phyloP scores from a whole-genome alignment of 2,113 vertebrate species.

The Zosterops hypoxanthus region DNA sequence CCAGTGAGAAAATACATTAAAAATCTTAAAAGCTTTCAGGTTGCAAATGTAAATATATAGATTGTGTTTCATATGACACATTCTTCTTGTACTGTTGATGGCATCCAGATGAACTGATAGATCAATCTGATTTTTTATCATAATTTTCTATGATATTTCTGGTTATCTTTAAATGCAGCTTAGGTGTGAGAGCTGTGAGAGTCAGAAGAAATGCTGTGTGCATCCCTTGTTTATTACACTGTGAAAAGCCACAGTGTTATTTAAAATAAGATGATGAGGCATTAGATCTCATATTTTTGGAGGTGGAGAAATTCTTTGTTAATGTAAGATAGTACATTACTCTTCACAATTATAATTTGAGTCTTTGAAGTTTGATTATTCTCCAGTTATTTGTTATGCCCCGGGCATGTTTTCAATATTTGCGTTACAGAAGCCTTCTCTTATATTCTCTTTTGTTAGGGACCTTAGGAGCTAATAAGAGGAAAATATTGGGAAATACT shows the following conservation, averaged over 20 bases:
- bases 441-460: background rate
- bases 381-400: background rate
- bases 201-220: background rate
- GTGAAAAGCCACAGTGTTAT: background rate
- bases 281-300: background rate
- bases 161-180: background rate
- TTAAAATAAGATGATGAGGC: background rate
- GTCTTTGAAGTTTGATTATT: background rate
- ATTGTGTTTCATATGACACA: background rate
- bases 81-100: background rate
- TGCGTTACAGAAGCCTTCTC: background rate
- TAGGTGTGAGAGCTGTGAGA: background rate
- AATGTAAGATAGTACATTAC: background rate
- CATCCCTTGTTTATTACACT: background rate
- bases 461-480: background rate
- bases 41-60: background rate
- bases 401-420: background rate
- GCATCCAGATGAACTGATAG: background rate
- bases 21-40: background rate
- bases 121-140: background rate
- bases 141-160: background rate
- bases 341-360: background rate
- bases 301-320: background rate
- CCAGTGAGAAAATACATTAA: background rate
- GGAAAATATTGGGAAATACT: background rate